phyloP scores from a whole-genome alignment of 2,888 invertebrate species.

The Dynastes hyllus region DNA sequence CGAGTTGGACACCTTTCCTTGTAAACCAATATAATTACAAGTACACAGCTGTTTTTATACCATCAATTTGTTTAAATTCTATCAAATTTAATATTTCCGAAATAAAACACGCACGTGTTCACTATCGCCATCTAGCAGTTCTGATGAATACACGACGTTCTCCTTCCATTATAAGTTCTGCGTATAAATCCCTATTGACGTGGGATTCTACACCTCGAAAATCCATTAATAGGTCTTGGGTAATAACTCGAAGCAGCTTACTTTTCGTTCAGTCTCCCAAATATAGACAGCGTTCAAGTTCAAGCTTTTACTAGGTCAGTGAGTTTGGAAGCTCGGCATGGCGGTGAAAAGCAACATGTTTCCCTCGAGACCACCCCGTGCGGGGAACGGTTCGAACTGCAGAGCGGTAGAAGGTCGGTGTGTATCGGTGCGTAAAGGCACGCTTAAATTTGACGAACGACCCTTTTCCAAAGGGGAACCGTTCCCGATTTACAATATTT shows the following conservation, averaged over 20 bases:
- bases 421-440: conserved; percentile 36
- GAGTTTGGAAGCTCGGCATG: conserved; percentile 19
- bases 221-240: conserved; percentile 19
- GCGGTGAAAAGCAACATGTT: conserved; percentile 33
- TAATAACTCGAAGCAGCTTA: conserved; percentile 19
- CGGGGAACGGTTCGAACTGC: background rate
- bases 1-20: too few species aligned
- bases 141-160: background rate
- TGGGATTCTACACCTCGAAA: conserved; percentile 9
- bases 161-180: background rate
- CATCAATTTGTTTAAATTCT: too few species aligned
- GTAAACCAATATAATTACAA: too few species aligned
- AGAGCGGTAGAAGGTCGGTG: background rate
- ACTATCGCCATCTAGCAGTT: too few species aligned
- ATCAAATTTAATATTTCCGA: too few species aligned
- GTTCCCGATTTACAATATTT: conserved; percentile 40
- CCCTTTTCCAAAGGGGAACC: conserved; percentile 15
- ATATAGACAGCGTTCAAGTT: conserved; percentile 37
- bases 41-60: too few species aligned
- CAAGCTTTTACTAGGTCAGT: conserved; percentile 37
- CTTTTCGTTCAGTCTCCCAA: conserved; percentile 29
- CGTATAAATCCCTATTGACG: conserved; percentile 9
- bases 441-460: conserved; percentile 40
- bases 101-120: too few species aligned
- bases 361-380: conserved; percentile 1